These are phyloP conservation scores for Perca schrenkii DNA, from an alignment of 2,113 vertebrate species.

Conservation along the genomic window DNA sequence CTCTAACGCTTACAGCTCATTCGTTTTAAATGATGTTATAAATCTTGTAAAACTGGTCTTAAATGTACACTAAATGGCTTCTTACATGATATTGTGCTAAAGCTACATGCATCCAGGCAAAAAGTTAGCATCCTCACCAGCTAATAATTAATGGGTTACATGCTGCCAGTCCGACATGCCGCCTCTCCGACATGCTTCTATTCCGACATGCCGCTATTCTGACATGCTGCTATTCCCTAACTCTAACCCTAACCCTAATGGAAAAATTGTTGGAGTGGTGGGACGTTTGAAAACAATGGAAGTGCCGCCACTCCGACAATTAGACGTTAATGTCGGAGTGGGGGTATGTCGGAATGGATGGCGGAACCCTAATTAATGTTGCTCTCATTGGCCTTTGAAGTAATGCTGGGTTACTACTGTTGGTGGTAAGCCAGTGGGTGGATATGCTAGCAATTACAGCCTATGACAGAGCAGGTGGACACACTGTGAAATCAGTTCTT, in stretches of 20 bases:
- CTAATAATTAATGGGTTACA: not conserved
- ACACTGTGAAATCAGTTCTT: not conserved
- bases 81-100: not conserved
- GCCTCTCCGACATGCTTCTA: no score
- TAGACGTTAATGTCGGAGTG: no score
- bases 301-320: no score
- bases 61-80: no score
- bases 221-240: no score
- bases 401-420: not conserved
- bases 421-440: not conserved
- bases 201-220: no score
- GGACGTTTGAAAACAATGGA: no score
- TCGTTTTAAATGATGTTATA: not conserved
- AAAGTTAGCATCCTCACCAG: not conserved
- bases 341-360: no score
- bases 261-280: no score
- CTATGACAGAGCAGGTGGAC: not conserved
- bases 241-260: no score
- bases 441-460: not conserved
- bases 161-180: no score
- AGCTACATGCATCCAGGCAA: not conserved
- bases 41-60: not conserved
- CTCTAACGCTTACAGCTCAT: not conserved
- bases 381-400: not conserved
- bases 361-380: not conserved